Evolutionary conservation across 1,140 invertebrate genomes (phyloP).

Genomic region (Globodera rostochiensis): DNA sequence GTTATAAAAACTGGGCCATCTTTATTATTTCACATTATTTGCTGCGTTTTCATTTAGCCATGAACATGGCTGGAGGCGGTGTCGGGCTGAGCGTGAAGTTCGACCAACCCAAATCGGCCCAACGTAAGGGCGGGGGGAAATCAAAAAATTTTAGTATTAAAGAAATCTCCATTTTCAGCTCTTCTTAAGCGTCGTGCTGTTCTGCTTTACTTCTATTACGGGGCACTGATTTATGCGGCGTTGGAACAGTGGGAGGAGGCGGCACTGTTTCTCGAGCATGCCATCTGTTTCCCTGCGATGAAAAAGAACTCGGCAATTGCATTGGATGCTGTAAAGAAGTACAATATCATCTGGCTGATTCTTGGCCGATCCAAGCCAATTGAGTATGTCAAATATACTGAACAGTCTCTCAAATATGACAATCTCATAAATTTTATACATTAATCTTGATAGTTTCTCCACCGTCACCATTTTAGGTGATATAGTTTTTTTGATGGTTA

Average conservation of each 20-base stretch:
- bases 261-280: conserved; percentile 33
- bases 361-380: conserved; percentile 33
- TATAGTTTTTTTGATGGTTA: neutral
- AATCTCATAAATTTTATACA: neutral
- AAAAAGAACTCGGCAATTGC: conserved; percentile 38
- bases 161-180: neutral
- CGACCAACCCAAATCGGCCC: conserved; percentile 13
- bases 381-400: conserved; percentile 3
- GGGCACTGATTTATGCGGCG: conserved; percentile 37
- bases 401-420: neutral
- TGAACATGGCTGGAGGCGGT: conserved; percentile 18
- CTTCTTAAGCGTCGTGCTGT: conserved; percentile 21
- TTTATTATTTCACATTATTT: neutral
- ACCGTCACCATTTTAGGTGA: neutral
- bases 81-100: conserved; percentile 3
- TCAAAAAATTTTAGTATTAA: too few species aligned
- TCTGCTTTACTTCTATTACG: conserved; percentile 41
- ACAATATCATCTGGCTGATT: conserved; percentile 38
- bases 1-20: too few species aligned
- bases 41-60: conserved; percentile 7
- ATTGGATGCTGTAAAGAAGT: conserved; percentile 39
- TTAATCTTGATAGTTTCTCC: too few species aligned
- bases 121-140: neutral
- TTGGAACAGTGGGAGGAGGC: conserved; percentile 34
- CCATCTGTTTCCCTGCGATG: conserved; percentile 35